Evolutionary conservation across 2,888 invertebrate species (phyloP).

Genomic region (Crioceris asparagi): DNA sequence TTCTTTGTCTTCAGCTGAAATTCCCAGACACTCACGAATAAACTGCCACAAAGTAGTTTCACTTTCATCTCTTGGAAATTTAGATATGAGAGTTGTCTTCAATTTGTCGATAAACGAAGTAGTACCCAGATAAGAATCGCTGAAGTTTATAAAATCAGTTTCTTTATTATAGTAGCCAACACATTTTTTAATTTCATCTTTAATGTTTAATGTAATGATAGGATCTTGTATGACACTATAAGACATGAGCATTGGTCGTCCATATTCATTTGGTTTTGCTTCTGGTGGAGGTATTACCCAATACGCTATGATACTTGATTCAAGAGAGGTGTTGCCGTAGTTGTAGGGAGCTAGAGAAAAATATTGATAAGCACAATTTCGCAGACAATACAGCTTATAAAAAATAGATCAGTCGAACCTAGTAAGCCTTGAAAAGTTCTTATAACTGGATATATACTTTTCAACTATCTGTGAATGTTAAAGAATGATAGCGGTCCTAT

Average conservation of each 20-base stretch:
- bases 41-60: conserved; percentile 71
- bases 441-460: too few species aligned
- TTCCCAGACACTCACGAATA: conserved; percentile 63
- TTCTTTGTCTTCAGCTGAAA: conserved; percentile 60
- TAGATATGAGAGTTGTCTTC: conserved; percentile 67
- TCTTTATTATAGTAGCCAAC: conserved; percentile 73
- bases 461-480: too few species aligned
- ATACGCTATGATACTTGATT: conserved; percentile 76
- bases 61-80: conserved; percentile 66
- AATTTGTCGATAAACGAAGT: conserved; percentile 76
- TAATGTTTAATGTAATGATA: conserved; percentile 66
- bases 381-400: not conserved
- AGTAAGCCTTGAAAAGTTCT: too few species aligned
- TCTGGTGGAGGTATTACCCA: conserved; percentile 97
- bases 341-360: conserved; percentile 66
- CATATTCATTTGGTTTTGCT: conserved; percentile 83
- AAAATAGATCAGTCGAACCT: too few species aligned
- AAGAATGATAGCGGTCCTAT: too few species aligned
- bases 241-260: conserved; percentile 82
- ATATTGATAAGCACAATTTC: not conserved
- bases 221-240: conserved; percentile 76
- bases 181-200: conserved; percentile 76
- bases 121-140: conserved; percentile 54
- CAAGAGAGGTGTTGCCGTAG: conserved; percentile 66
- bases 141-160: conserved; percentile 55